phyloP scores from a whole-genome alignment of 2,888 invertebrate genomes.

The Marronus borbonicus region DNA sequence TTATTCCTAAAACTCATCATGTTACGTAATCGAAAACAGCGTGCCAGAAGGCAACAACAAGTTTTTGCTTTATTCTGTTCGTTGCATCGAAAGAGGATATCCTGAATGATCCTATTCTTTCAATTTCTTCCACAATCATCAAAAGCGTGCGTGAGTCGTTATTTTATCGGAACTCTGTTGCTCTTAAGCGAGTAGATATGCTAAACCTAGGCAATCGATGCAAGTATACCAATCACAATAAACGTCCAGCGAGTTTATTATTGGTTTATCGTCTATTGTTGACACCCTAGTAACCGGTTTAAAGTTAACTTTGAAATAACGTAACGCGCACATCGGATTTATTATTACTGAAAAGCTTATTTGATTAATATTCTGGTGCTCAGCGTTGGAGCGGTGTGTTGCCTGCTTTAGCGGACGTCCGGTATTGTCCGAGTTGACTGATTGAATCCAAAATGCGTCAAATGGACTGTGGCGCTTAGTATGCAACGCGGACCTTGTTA shows the following conservation, averaged over 20 bases:
- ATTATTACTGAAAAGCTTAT: slow-evolving; percentile 35
- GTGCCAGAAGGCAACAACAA: not conserved
- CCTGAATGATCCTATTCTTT: slow-evolving; percentile 25
- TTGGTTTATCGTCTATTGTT: slow-evolving; percentile 36
- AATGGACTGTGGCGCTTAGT: not conserved
- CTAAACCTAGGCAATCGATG: not conserved
- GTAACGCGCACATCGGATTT: slow-evolving; percentile 17
- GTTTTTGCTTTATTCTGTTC: not conserved
- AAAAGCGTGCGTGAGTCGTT: slow-evolving; percentile 16
- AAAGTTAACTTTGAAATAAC: slow-evolving; percentile 10
- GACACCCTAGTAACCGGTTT: slow-evolving; percentile 13
- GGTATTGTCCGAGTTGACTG: slow-evolving; percentile 53
- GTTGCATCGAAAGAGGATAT: slow-evolving; percentile 23
- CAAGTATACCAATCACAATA: not conserved
- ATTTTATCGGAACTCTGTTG: not conserved
- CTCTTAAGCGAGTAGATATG: not conserved
- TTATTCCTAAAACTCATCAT: no score
- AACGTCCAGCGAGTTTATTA: slow-evolving; percentile 20
- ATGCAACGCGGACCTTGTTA: not conserved
- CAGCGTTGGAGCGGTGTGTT: slow-evolving; percentile 18
- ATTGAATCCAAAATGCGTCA: slow-evolving; percentile 52
- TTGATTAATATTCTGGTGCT: slow-evolving; percentile 44
- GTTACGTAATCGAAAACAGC: no score
- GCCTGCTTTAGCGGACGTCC: slow-evolving; percentile 54
- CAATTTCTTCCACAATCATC: slow-evolving; percentile 1